Base-by-base conservation (phyloP, 2,888 invertebrate genomes). In the Heliconius charithonia region DNA sequence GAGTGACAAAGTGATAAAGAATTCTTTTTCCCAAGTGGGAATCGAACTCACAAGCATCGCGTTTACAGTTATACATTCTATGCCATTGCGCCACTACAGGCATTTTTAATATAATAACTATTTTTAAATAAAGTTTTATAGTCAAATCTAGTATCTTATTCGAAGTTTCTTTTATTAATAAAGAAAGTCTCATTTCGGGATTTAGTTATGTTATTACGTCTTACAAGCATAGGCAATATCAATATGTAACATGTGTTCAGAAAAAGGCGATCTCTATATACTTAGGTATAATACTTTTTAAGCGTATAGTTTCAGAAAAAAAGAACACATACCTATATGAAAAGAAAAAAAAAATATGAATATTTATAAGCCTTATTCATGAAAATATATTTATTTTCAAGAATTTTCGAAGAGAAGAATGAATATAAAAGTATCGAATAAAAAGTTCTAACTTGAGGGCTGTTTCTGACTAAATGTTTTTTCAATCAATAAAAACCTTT, bases 401-500 rank as follows among this genome's bases (percentile, higher is more conserved):
- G 67, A 69, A 32, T 73, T 59, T 67, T 73, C 29, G 45, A 66
- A 37, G 27, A 56, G 27, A 67, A 59, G 51, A 79, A 29, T 71
- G 19, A 70, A 79, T 37, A 70, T 70, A 45, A 70, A 65, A 65
- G 65, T 72, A 77, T 73, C 59, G 75, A 76, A 77, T 65, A 65
- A 70, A 72, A 66, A 77, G 27, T 66, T 63, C 37, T 76, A 69
- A 81, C 66, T 76, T 73, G 59, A 66, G 45, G 45, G 66, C 56
- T 77, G 65, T 70, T 77, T 74, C 76, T 41, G 78, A 79, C 62
- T 78, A 71, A 78, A 71, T 79, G 74, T 75, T 81, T 79, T 80
- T 79, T 70, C 63, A 79, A 73, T 59, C 72, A 76, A 79, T 79
- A 81, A 77, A 77, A 78, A 76, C 41, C 56, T 79, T 79, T 78